Percentiles rank a stretch among this genome's conserved stretches.
These are phyloP conservation scores for Apteryx owenii DNA, from an alignment of 2,113 vertebrate genomes.

Conservation along the genomic window DNA sequence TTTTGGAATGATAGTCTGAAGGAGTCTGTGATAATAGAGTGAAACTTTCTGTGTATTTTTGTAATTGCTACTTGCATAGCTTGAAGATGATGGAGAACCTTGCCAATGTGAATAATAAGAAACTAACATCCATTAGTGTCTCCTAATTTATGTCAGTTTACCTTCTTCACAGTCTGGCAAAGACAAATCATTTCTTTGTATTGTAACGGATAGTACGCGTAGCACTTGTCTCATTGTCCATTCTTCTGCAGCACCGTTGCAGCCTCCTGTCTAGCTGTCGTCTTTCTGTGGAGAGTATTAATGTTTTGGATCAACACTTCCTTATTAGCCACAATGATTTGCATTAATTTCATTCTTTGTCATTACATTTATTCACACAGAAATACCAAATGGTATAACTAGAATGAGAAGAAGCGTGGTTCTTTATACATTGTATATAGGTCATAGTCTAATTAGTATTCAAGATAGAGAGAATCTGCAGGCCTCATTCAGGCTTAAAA, in stretches of 20 bases:
- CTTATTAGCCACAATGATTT: constrained; percentile 44
- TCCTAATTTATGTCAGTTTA: constrained; percentile 71
- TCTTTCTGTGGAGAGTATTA: constrained; percentile 49
- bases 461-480: constrained; percentile 11
- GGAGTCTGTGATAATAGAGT: neutral
- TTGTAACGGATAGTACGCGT: constrained; percentile 55
- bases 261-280: constrained; percentile 49
- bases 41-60: constrained; percentile 7
- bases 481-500: constrained; percentile 27
- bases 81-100: constrained; percentile 37
- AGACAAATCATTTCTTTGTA: constrained; percentile 75
- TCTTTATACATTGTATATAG: neutral
- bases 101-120: constrained; percentile 62
- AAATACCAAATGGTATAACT: constrained; percentile 34
- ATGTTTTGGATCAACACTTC: constrained; percentile 57
- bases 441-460: constrained; percentile 18
- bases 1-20: neutral
- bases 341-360: constrained; percentile 36
- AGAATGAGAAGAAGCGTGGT: neutral
- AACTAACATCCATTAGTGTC: constrained; percentile 53
- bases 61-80: neutral
- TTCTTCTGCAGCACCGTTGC: constrained; percentile 19
- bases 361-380: constrained; percentile 20
- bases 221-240: constrained; percentile 74
- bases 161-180: constrained; percentile 65